Base-by-base conservation (phyloP, 2,888 invertebrate genomes). In the Automeris io region DNA sequence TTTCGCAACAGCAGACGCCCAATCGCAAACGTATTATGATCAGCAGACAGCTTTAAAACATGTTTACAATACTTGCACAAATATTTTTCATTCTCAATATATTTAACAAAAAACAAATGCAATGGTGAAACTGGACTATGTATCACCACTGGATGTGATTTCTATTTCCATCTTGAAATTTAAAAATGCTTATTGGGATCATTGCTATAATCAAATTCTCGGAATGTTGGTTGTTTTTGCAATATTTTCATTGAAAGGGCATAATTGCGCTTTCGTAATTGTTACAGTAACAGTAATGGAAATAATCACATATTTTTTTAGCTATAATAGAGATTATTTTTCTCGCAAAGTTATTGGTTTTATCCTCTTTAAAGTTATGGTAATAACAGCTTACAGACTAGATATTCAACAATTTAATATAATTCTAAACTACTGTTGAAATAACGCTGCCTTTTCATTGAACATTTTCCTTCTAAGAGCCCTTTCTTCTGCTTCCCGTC, bases 361-460 rank as follows among this genome's bases (percentile, higher is more conserved):
- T 18, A 35, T 12, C 34, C 35, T 32, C 23, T 31, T 48, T 26
- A 43, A 71, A 78, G 75, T 76, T 75, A 72, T 76, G 81, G 82
- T 83, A 82, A n/a, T n/a, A n/a, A 82, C 82, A 81, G 70, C 80
- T 82, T 83, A 80, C 50, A 72, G 77, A 82, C 82, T 83, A 82
- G 75, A 80, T 67, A 47, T 45, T 45, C 52, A 54, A 65, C 56
- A 61, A 61, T 50, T 39, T 51, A 55, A 59, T 43, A 41, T 41
- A 50, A 49, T 35, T 39, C 39, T 49, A 47, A 53, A 61, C 72
- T 57, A 78, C 42, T 77, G 78, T 70, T 86, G 82, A 60, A 97
- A 97, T 63, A 96, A 78, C 32, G 95, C 93, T 24, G 96, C 95
- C 73, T 95, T 95, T 76, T 96, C 93, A 74, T 94, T 92, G 74